Percentiles rank a stretch among this genome's conserved stretches.
Conservation (phyloP, 1,140 invertebrate species). For the Melitaea cinxia region DNA sequence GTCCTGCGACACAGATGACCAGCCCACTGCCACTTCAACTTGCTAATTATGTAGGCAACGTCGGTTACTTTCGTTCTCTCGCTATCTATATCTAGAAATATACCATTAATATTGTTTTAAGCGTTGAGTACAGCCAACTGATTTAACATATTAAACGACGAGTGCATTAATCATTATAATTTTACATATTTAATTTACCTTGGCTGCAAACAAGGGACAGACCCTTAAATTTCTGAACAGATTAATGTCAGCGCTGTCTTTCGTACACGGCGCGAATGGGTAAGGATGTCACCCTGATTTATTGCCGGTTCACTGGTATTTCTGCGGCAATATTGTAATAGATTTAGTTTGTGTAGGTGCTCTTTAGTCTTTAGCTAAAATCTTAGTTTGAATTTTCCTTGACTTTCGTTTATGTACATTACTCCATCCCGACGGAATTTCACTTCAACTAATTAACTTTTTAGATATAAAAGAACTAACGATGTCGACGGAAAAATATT, state of each 20-base stretch:
- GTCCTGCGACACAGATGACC: too few relatives aligned
- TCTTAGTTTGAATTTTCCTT: background rate
- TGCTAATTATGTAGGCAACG: too few relatives aligned
- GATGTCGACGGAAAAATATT: too few relatives aligned
- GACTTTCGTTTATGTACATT: background rate
- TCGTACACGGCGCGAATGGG: constrained; percentile 15
- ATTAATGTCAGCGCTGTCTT: constrained; percentile 32
- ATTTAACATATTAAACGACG: too few relatives aligned
- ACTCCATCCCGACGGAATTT: too few relatives aligned
- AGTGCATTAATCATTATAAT: background rate
- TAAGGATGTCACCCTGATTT: constrained; percentile 26
- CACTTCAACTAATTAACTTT: too few relatives aligned
- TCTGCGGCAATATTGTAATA: constrained; percentile 20
- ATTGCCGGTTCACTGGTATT: constrained; percentile 26
- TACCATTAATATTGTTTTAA: too few relatives aligned
- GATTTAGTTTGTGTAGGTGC: background rate
- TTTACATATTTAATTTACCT: background rate
- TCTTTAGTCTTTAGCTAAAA: background rate
- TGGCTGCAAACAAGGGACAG: constrained; percentile 9
- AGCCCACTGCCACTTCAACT: too few relatives aligned
- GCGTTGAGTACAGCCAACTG: too few relatives aligned
- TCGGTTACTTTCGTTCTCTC: too few relatives aligned
- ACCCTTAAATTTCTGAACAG: constrained; percentile 27
- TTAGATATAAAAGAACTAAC: too few relatives aligned
- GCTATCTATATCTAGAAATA: too few relatives aligned